Evolutionary conservation across 2,888 invertebrate genomes (phyloP), one percentile per base, ranked within the genome.

Genomic region (Polydrusus cervinus): DNA sequence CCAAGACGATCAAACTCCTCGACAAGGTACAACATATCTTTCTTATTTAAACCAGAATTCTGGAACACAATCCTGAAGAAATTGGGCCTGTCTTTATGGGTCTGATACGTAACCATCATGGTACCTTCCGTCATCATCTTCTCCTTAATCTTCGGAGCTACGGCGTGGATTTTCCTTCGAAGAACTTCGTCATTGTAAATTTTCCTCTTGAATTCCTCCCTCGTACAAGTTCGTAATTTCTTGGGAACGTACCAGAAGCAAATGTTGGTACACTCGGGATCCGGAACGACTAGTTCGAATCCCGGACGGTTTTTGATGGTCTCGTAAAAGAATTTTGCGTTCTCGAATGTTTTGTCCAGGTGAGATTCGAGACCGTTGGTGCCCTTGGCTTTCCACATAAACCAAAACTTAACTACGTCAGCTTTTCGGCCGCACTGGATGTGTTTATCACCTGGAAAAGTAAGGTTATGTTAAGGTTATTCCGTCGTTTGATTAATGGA

Each of bases 381-480:
- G 0, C 96, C 95, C 87, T 98, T 98, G 6, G 98, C 97, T 84
- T 97, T 96, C 98, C 98, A 98, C 96, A 97, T 97, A 84, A 97
- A 93, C 98, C 98, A 99, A 86, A 98, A 95, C 87, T 99, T 99
- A 77, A 98, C 90, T 10, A 98, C 96, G 85, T 99, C 98, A 0
- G 97, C 98, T 81, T 97, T 92, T 0, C 99, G 91, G 0, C 98
- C 98, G 85, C 98, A 99, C 85, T 99, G 98, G 49, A 99, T 93
- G 82, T 97, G 96, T 85, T 98, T 98, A 85, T 96, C 96, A 0
- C 96, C 96, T 0, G 34, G n/a, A 80, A 81, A 43, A 49, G 14
- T 49, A 25, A 30, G n/a, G 11, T 14, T n/a, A 18, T 25, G 11
- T n/a, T 53, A 11, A 53, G 40, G 40, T 3, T 2, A 6, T 9